Base-by-base conservation (phyloP, 2,113 vertebrate species). In the Dicrurus megarhynchus region DNA sequence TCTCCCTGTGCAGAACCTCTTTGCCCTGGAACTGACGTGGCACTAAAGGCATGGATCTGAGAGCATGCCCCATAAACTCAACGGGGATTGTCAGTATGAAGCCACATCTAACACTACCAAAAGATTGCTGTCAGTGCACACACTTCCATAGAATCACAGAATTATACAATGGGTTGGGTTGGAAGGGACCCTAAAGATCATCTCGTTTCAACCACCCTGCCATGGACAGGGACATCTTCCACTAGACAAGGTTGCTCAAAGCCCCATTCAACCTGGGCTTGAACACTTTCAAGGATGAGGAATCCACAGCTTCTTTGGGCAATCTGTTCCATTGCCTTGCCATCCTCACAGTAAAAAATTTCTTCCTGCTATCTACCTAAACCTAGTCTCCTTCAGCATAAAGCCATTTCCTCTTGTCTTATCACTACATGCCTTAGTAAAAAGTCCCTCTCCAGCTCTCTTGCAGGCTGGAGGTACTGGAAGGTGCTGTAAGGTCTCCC, bases 171-270 rank as follows among this genome's bases (percentile, higher is more conserved):
- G 32, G 26, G 7, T 52, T 59, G 50, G 15, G 8, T 65, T 44
- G 52, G 50, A 50, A 65, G 12, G 37, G 2, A 37, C 22, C 9
- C 19, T 57, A 65, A 88, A 57, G 22, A 33, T 27, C 5, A 28
- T 11, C 16, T 52, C 4, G 9, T 73, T 88, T 64, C 32, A 37
- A 57, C 5, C 0, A 0, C 5, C 42, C 26, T 27, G 8, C 14
- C 17, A 32, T 11, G 4, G 11, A 14, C 57, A 79, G 41, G n/a
- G 24, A 41, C 30, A 35, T 5, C 8, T 56, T 64, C 35, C 35
- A 19, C 50, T 37, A 37, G 27, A 37, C 22, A 10, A 28, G 22
- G 37, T 14, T 59, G 18, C 52, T 81, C 22, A 50, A 35, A 57
- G 18, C 18, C 18, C 7, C 15, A 20, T 50, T 10, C 68, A 65